Percentiles rank a stretch among this genome's conserved stretches.
These are phyloP conservation scores for Dicrostonyx torquatus DNA, from an alignment of 2,797 vertebrate species.

Conservation along the genomic window DNA sequence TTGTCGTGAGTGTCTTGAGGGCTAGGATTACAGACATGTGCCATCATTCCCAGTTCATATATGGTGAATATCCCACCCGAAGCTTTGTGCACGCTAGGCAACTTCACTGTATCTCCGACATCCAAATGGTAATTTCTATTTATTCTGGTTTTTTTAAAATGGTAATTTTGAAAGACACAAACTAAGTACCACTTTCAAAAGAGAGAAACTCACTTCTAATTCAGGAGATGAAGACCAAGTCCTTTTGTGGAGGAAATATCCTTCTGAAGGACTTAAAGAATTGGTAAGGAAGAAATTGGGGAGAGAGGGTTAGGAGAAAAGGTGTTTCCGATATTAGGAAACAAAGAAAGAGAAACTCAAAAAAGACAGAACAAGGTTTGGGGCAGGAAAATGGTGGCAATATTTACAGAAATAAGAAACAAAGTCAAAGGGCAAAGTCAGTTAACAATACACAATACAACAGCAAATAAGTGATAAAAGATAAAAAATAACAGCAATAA, in stretches of 20 bases:
- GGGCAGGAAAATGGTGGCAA: background rate
- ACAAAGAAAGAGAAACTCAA: background rate
- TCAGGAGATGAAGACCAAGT: background rate
- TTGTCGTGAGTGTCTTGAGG: background rate
- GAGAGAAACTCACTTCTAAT: background rate
- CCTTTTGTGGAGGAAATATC: background rate
- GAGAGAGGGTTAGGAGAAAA: background rate
- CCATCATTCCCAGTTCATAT: background rate
- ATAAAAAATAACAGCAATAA: background rate
- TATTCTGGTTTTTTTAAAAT: background rate
- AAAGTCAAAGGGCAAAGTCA: background rate
- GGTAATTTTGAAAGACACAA: background rate
- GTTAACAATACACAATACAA: background rate
- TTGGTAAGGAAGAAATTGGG: background rate
- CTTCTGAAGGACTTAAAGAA: background rate
- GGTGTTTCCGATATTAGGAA: background rate
- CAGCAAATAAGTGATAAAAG: background rate
- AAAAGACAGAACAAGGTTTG: background rate
- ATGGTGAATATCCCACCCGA: background rate
- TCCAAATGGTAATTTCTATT: background rate
- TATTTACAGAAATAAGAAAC: background rate
- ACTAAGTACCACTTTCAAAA: background rate
- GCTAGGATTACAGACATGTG: background rate
- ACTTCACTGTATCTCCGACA: background rate
- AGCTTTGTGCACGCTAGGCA: background rate